Conservation (phyloP, 2,113 vertebrate genomes). For the Meriones unguiculatus region DNA sequence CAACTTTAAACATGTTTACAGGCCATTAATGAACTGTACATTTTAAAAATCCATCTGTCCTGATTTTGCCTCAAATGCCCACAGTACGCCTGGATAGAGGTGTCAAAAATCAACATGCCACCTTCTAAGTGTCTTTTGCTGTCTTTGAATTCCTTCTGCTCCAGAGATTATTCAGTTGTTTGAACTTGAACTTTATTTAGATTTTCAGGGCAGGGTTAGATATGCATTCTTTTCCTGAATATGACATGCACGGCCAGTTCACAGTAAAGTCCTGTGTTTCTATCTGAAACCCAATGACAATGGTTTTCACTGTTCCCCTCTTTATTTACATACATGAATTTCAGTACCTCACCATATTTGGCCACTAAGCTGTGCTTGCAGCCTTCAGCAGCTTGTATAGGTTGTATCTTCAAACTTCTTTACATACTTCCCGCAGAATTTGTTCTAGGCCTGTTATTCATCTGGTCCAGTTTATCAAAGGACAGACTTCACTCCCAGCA, state of each 20-base stretch:
- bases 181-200: neutral
- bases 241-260: neutral
- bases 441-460: neutral
- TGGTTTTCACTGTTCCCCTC: neutral
- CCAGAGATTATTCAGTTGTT: neutral
- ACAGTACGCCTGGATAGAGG: neutral
- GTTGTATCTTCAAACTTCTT: neutral
- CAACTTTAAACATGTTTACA: neutral
- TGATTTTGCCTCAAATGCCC: neutral
- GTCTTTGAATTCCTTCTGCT: neutral
- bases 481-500: neutral
- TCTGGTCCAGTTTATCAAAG: neutral
- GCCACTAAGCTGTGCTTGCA: neutral
- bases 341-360: neutral
- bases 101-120: neutral
- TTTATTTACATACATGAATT: neutral
- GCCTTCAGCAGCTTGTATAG: neutral
- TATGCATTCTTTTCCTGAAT: neutral
- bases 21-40: neutral
- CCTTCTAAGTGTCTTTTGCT: neutral
- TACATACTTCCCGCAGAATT: neutral
- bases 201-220: neutral
- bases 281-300: neutral
- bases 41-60: neutral
- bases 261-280: neutral